Base-by-base conservation (phyloP, 2,797 vertebrate species). In the Trachurus trachurus region DNA sequence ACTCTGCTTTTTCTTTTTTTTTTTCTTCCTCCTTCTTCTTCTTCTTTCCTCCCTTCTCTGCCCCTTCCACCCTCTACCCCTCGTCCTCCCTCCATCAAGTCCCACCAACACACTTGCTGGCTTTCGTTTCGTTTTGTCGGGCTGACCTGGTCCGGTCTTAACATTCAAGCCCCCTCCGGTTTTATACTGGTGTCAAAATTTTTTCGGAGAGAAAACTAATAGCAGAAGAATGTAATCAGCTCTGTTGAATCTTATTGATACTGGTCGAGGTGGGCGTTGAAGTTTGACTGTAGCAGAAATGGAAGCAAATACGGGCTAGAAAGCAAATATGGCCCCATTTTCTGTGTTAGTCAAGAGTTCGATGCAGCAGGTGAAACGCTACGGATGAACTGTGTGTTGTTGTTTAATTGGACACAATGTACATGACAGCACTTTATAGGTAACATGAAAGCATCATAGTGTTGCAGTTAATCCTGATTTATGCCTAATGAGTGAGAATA, bases 1-100 rank as follows among this genome's bases (percentile, higher is more conserved):
- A 74, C 74, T 71, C 81, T 68, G 11, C 59, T 16, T 40, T 45
- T 54, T 54, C 47, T 56, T 64, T 9, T 26, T 56, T 42, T 34
- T n/a, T 21, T 6, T 15, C 26, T 26, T 26, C 26, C 3, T 26
- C 26, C 26, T 26, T 26, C 26, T 26, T 26, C 26, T 26, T 26
- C 26, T 26, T 26, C 26, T 17, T n/a, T 19, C 22, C 54, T 53
- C 53, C 12, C 29, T 66, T 52, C 60, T 58, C 63, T 75, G 66
- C 74, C 80, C 68, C 76, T 62, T 71, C 82, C 61, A 83, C 26
- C 78, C 80, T 83, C 60, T 54, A 77, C 80, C 87, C 83, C 57
- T 72, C 53, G 22, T 81, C 75, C 67, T 85, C 71, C 52, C 75
- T 75, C 57, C 74, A 73, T 81, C 81, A 54, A 82, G 56, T 69